Evolutionary conservation across 2,113 vertebrate species (phyloP).

Genomic region (Crotalus horridus): DNA sequence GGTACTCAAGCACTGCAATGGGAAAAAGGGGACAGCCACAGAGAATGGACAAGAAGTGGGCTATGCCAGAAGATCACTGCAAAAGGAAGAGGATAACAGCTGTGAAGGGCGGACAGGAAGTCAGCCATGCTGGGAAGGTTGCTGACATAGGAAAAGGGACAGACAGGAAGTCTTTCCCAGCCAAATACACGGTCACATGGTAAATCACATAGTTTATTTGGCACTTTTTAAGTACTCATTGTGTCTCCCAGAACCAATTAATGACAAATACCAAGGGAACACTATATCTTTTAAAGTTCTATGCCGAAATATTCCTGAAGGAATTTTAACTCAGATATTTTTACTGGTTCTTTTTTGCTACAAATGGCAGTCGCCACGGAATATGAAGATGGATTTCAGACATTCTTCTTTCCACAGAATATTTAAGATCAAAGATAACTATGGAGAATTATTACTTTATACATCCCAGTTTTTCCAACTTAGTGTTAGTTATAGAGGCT

Average conservation of each 20-base stretch:
- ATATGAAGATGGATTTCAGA: not conserved
- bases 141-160: not conserved
- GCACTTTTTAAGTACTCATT: not conserved
- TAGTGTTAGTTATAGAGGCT: not conserved
- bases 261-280: not conserved
- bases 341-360: not conserved
- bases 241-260: not conserved
- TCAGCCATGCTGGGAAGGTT: not conserved
- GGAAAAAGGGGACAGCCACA: not conserved
- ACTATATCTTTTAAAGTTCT: not conserved
- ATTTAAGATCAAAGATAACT: not conserved
- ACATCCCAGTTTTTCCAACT: not conserved
- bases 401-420: not conserved
- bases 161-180: not conserved
- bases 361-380: not conserved
- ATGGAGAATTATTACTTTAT: not conserved
- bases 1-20: not conserved
- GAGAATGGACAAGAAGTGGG: not conserved
- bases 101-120: not conserved
- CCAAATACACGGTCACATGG: not conserved
- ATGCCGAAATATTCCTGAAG: not conserved
- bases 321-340: not conserved
- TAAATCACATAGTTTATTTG: not conserved
- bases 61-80: not conserved
- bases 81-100: not conserved